These are phyloP conservation scores for Danaus plexippus DNA, from an alignment of 1,140 invertebrate genomes.

Conservation along the genomic window DNA sequence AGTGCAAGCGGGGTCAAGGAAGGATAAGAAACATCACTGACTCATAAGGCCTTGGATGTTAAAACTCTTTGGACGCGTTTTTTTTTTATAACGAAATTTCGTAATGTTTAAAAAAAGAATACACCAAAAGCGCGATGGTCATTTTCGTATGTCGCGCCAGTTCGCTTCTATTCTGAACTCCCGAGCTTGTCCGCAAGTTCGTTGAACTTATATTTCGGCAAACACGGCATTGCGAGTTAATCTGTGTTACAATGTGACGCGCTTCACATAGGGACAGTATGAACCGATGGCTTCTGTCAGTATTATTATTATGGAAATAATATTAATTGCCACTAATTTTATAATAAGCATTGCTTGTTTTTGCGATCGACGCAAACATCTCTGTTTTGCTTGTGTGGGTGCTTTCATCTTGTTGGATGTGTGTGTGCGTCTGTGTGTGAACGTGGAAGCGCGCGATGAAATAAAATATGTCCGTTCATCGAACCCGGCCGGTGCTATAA, in stretches of 20 bases:
- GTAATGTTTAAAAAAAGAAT: conserved; percentile 11
- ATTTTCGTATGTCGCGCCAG: conserved; percentile 56
- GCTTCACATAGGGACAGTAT: too few relatives aligned
- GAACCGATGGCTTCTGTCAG: too few relatives aligned
- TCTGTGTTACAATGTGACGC: conserved; percentile 21
- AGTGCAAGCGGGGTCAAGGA: conserved; percentile 61
- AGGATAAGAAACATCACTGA: conserved; percentile 54
- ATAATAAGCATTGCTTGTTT: conserved; percentile 47
- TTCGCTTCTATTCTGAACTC: conserved; percentile 68
- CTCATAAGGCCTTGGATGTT: conserved; percentile 32
- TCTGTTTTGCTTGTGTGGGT: conserved; percentile 49
- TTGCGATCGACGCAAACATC: conserved; percentile 62
- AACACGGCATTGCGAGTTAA: conserved; percentile 62
- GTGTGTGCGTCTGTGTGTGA: conserved; percentile 58
- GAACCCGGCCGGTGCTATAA: conserved; percentile 69
- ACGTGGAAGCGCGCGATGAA: conserved; percentile 70
- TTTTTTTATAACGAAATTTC: conserved; percentile 4
- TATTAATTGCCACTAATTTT: conserved; percentile 45
- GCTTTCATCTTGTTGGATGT: conserved; percentile 39
- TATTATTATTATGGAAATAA: too few relatives aligned
- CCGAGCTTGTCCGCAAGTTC: conserved; percentile 61
- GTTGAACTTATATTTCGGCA: conserved; percentile 71
- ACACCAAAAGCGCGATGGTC: conserved; percentile 27
- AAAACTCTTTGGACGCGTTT: neutral
- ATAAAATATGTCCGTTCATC: conserved; percentile 72